Percentiles rank a stretch among this genome's conserved stretches.
Evolutionary conservation across 2,888 invertebrate species (phyloP).

Genomic region (Metalampra italica): DNA sequence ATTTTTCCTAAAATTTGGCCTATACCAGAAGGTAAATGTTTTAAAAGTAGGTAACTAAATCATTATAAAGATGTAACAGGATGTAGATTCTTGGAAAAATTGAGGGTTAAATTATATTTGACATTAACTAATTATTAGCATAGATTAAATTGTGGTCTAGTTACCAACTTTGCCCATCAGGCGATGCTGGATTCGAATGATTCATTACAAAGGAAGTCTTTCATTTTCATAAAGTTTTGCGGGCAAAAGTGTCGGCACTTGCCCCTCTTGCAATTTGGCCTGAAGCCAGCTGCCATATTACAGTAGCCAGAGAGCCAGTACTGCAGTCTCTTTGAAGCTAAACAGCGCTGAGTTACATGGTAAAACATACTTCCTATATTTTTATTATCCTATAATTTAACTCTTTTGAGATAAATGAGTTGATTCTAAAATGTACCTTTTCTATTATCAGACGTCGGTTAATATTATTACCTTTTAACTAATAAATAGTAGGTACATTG

Average conservation of each 20-base stretch:
- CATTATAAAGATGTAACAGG: no score
- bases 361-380: no score
- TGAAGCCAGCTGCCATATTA: conserved; percentile 44
- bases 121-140: neutral
- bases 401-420: no score
- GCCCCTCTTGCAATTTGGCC: conserved; percentile 45
- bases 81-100: neutral
- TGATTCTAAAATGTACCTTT: no score
- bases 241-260: conserved; percentile 53
- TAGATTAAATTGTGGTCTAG: no score
- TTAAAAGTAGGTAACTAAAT: no score
- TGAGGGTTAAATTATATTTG: neutral
- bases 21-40: neutral
- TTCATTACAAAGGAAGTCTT: conserved; percentile 28
- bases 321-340: neutral
- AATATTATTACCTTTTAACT: no score
- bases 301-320: conserved; percentile 7
- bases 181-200: conserved; percentile 11
- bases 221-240: conserved; percentile 60
- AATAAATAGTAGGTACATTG: no score
- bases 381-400: no score
- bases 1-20: neutral
- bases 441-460: no score
- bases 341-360: neutral
- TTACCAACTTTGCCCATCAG: neutral